A percentile compares a stretch with the other conserved stretches of the same genome.
These are phyloP conservation scores for Apodemus speciosus DNA, from an alignment of 2,113 vertebrate genomes.

Conservation along the genomic window DNA sequence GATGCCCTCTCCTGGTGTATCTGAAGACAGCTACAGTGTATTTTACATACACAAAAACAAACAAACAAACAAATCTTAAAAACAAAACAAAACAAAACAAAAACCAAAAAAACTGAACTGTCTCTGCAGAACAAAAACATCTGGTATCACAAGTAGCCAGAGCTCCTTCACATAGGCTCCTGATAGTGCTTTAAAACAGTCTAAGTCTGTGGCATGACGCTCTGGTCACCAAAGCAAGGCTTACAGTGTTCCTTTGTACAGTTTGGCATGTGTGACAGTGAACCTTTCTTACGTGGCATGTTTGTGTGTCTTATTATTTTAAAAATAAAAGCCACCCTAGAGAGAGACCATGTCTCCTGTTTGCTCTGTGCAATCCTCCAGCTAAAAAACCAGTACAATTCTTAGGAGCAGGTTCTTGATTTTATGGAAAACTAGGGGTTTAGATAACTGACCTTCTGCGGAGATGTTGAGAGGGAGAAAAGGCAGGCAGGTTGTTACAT, in stretches of 20 bases:
- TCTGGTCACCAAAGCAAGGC: neutral
- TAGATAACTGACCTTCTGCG: constrained; percentile 52
- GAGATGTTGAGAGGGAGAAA: neutral
- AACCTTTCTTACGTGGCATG: constrained; percentile 35
- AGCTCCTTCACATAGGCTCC: neutral
- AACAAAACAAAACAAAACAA: too few relatives aligned
- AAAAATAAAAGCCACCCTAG: constrained; percentile 51
- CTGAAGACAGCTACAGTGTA: too few relatives aligned
- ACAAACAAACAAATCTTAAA: too few relatives aligned
- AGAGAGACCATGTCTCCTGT: neutral
- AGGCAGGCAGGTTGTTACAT: constrained; percentile 38
- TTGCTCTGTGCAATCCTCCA: constrained; percentile 13
- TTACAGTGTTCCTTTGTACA: neutral
- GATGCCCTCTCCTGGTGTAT: too few relatives aligned
- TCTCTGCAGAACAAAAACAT: constrained; percentile 44
- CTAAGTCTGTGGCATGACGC: constrained; percentile 2
- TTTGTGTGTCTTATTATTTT: constrained; percentile 20
- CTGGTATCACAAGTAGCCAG: constrained; percentile 30
- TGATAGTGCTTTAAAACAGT: neutral
- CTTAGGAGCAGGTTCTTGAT: constrained; percentile 55
- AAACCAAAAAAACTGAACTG: constrained; percentile 6
- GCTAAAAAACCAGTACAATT: constrained; percentile 51
- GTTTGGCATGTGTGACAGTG: neutral
- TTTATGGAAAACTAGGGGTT: constrained; percentile 59
- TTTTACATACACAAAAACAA: too few relatives aligned